Percentiles rank a stretch among this genome's conserved stretches.
Conservation (phyloP, 2,113 vertebrate genomes). For the Salminus brasiliensis region DNA sequence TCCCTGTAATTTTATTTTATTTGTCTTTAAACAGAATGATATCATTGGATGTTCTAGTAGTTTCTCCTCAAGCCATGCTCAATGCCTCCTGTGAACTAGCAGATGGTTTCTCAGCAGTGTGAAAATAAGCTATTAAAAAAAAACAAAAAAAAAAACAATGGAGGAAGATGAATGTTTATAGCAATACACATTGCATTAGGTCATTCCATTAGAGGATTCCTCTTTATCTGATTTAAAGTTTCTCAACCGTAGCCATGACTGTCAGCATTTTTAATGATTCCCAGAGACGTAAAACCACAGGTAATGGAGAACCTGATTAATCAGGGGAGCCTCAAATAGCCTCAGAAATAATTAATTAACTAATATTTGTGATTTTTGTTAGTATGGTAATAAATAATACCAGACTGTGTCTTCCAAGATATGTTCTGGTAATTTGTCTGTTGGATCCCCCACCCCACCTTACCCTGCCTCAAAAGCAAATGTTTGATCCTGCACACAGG, state of each 20-base stretch:
- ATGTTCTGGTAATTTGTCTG: too few species aligned
- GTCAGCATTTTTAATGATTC: background rate
- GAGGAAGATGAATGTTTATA: background rate
- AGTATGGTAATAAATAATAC: too few species aligned
- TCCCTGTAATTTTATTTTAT: constrained; percentile 55
- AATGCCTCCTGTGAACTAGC: background rate
- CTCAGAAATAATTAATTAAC: too few species aligned
- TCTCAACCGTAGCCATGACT: background rate
- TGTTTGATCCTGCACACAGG: too few species aligned
- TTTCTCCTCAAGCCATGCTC: background rate
- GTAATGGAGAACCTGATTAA: too few species aligned
- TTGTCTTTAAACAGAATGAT: constrained; percentile 8
- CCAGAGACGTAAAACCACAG: too few species aligned
- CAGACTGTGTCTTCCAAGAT: too few species aligned
- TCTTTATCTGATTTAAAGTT: background rate
- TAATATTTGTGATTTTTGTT: too few species aligned
- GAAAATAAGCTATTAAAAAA: too few species aligned
- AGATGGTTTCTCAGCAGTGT: background rate
- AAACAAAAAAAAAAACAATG: background rate
- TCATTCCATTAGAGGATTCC: background rate
- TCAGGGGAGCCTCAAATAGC: too few species aligned
- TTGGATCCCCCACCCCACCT: too few species aligned
- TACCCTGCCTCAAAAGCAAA: too few species aligned
- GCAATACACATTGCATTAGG: background rate
- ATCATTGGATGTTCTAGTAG: background rate